Conservation (phyloP, 2,113 vertebrate species). For the Phaethon lepturus region DNA sequence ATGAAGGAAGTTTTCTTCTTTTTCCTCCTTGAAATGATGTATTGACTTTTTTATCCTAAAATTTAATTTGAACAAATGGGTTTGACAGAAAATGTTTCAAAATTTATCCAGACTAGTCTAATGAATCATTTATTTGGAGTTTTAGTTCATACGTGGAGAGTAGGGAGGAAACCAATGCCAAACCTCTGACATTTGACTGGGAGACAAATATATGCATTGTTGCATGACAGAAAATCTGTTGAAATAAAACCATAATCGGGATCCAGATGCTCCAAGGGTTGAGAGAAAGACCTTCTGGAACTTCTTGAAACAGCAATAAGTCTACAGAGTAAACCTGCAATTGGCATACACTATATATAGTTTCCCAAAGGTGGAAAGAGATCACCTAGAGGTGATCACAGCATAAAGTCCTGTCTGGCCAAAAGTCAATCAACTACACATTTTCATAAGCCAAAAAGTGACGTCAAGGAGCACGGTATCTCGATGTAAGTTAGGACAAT, state of each 20-base stretch:
- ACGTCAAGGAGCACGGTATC: background rate
- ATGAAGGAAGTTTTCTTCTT: background rate
- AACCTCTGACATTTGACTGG: background rate
- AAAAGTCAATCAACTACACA: background rate
- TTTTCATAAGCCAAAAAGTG: background rate
- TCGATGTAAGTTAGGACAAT: background rate
- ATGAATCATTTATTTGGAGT: background rate
- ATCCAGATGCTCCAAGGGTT: background rate
- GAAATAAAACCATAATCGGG: background rate
- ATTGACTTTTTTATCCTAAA: background rate
- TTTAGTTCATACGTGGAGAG: background rate
- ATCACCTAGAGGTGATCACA: background rate
- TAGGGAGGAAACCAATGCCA: background rate
- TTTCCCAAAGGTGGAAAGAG: background rate
- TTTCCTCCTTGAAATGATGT: background rate
- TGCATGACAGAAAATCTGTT: background rate
- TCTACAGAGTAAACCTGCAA: background rate
- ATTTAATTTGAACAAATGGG: background rate
- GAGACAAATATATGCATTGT: background rate
- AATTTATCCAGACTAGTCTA: background rate
- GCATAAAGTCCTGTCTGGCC: background rate
- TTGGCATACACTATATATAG: fast-evolving
- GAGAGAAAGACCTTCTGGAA: background rate
- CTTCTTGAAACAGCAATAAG: background rate
- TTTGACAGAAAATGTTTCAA: background rate